Evolutionary conservation across 2,888 invertebrate species (phyloP).

Genomic region (Cistogaster globosa): DNA sequence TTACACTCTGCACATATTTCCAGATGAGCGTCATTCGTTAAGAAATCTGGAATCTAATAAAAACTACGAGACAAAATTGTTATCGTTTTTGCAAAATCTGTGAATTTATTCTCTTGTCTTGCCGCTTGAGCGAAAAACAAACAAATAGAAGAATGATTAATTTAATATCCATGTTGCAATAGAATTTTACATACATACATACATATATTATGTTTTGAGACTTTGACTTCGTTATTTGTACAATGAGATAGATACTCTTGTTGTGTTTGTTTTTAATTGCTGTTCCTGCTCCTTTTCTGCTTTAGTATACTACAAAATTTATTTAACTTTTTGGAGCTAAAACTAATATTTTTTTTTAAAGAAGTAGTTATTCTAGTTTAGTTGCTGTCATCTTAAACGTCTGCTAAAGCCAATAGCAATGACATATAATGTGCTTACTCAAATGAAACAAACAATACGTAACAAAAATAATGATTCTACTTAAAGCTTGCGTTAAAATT

Average conservation of each 20-base stretch:
- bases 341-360: slow-evolving; percentile 30
- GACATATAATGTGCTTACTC: not conserved
- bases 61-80: slow-evolving; percentile 97
- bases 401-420: slow-evolving; percentile 32
- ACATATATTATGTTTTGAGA: slow-evolving; percentile 58
- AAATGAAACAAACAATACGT: not conserved
- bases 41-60: slow-evolving; percentile 96
- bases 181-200: slow-evolving; percentile 20
- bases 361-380: slow-evolving; percentile 54
- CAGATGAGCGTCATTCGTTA: slow-evolving; percentile 97
- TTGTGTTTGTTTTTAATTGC: slow-evolving; percentile 63
- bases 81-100: slow-evolving; percentile 95
- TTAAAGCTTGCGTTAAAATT: slow-evolving; percentile 9
- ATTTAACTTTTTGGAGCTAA: slow-evolving; percentile 8
- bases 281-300: slow-evolving; percentile 30
- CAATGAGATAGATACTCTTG: slow-evolving; percentile 49
- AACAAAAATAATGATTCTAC: slow-evolving; percentile 43
- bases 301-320: slow-evolving; percentile 21
- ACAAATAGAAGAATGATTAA: not conserved
- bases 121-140: slow-evolving; percentile 13
- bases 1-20: slow-evolving; percentile 96
- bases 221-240: slow-evolving; percentile 65
- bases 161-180: slow-evolving; percentile 30
- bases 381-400: slow-evolving; percentile 50
- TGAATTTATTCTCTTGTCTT: slow-evolving; percentile 79